Evolutionary conservation across 1,140 invertebrate species (phyloP).

Genomic region (Polypedilum pembai): DNA sequence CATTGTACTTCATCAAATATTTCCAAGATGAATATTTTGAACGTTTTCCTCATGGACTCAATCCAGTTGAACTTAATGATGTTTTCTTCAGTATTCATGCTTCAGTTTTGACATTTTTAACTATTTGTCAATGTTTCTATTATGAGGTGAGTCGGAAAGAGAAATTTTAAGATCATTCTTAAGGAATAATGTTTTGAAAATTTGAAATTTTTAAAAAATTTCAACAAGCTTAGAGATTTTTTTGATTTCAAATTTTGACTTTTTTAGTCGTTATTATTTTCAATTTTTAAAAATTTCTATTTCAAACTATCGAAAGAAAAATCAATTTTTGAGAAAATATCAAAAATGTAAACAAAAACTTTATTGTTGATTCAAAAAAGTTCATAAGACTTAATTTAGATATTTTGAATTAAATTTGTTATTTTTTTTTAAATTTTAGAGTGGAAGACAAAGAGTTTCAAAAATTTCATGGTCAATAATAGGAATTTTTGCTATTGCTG

Average conservation of each 20-base stretch:
- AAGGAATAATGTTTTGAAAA: not conserved
- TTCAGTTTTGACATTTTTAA: slow-evolving; percentile 71
- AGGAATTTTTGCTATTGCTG: slow-evolving; percentile 52
- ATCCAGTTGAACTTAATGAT: slow-evolving; percentile 94
- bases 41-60: slow-evolving; percentile 74
- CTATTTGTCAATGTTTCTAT: slow-evolving; percentile 78
- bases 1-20: slow-evolving; percentile 72
- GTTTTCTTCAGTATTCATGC: slow-evolving; percentile 95
- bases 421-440: slow-evolving; percentile 48
- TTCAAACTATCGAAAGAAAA: not conserved
- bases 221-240: not conserved
- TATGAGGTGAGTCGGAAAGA: slow-evolving; percentile 80
- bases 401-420: slow-evolving; percentile 22
- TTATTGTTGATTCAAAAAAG: too few relatives aligned
- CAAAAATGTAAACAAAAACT: too few relatives aligned
- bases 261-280: not conserved
- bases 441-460: slow-evolving; percentile 69
- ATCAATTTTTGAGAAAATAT: too few relatives aligned
- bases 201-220: too few relatives aligned
- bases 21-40: slow-evolving; percentile 75
- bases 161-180: too few relatives aligned
- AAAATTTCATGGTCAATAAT: slow-evolving; percentile 63
- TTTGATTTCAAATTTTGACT: not conserved
- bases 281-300: not conserved
- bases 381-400: too few relatives aligned